These are phyloP conservation scores for Castor canadensis DNA, from an alignment of 2,113 vertebrate species.

Conservation along the genomic window DNA sequence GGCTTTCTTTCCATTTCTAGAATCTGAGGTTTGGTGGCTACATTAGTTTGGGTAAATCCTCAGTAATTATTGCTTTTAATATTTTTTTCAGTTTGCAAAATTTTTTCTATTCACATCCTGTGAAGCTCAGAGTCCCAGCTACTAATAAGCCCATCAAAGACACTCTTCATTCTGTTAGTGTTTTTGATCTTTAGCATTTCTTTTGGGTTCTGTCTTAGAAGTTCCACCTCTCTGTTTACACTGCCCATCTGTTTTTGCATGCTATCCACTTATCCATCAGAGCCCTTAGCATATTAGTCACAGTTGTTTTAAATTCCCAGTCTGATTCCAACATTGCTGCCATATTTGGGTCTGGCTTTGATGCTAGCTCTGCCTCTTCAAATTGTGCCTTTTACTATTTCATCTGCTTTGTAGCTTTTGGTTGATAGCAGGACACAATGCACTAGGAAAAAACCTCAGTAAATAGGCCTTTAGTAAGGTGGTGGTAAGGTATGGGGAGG, in stretches of 20 bases:
- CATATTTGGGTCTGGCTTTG: neutral
- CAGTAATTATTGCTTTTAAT: neutral
- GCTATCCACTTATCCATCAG: neutral
- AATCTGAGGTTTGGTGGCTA: neutral
- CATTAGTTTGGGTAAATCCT: neutral
- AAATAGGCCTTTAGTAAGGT: neutral
- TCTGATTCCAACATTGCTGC: neutral
- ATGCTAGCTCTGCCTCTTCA: neutral
- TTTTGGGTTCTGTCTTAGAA: neutral
- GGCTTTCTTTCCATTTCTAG: neutral
- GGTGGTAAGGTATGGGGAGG: neutral
- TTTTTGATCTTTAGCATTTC: slow-evolving; percentile 21
- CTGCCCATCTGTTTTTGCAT: neutral
- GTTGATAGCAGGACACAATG: neutral
- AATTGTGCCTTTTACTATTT: neutral
- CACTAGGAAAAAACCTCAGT: neutral
- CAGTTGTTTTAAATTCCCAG: neutral
- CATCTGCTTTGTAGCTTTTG: neutral
- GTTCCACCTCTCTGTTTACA: neutral
- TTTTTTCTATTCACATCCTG: neutral
- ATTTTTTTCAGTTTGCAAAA: neutral
- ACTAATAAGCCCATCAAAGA: neutral
- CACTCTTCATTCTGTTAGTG: neutral
- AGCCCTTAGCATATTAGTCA: neutral
- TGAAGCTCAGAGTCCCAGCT: neutral